Base-by-base conservation (phyloP, 2,797 vertebrate species). In the Enteromius fasciolatus region DNA sequence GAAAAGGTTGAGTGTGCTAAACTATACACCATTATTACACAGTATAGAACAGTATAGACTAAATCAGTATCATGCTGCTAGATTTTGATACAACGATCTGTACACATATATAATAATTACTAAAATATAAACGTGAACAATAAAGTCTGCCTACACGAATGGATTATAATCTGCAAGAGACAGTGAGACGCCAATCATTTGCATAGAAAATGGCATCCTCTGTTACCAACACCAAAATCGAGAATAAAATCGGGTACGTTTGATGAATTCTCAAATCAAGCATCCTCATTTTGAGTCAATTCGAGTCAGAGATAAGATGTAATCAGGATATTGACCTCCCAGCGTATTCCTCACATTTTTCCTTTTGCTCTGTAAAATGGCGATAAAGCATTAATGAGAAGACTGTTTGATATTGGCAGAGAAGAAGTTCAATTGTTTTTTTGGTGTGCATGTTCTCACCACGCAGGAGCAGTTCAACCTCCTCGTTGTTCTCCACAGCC, bases 401-500 rank as follows among this genome's bases (percentile, higher is more conserved):
- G 1, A 3, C 12, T 33, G 67, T 67, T 6, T 5, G 8, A 23
- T 36, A 11, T 10, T 48, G 57, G 12, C 52, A 36, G 0, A 7
- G 10, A 14, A 31, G 3, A 10, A 14, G 2, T 39, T 15, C 18
- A 63, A 18, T 20, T 0, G 2, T 36, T 10, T 11, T 23, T 78
- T 18, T 63, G 1, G 28, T 25, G 28, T 14, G 54, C 20, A 25
- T 81, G 41, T 78, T 83, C 91, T 91, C 91, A 95, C 95, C 91
- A 78, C 83, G 82, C 54, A 94, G 86, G 83, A 93, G 86, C 33
- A 92, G 82, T 41, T 92, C 92, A 0, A 92, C 86, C 85, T 96
- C 95, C 52, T 94, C 93, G 18, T 84, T 92, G 67, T 95, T 94
- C 48, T 96, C 95, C 78, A 93, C 88, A 25, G 93, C 90, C 0